Percentiles rank a stretch among this genome's conserved stretches.
Conservation (phyloP, 2,888 invertebrate species). For the Epirrhoe tristata region DNA sequence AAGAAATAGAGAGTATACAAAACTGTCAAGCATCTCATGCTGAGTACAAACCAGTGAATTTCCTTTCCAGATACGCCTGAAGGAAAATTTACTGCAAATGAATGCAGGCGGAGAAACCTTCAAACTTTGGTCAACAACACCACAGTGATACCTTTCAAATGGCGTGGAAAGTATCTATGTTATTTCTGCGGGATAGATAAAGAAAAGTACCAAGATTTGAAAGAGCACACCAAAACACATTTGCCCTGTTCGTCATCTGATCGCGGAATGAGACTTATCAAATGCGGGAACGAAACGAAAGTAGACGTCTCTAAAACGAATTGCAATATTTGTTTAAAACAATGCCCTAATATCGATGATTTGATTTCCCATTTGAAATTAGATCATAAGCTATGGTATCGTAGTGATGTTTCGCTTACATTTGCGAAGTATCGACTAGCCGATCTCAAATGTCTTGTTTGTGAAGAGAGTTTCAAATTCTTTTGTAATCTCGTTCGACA, state of each 20-base stretch:
- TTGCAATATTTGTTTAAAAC: constrained; percentile 62
- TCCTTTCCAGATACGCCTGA: constrained; percentile 75
- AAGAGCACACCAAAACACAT: constrained; percentile 65
- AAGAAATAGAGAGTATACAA: neutral
- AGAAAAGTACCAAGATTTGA: constrained; percentile 52
- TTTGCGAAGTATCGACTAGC: constrained; percentile 61
- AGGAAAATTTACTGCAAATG: constrained; percentile 52
- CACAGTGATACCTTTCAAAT: constrained; percentile 74
- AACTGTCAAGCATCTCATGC: neutral
- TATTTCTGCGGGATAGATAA: constrained; percentile 71
- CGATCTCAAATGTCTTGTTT: constrained; percentile 66
- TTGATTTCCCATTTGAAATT: constrained; percentile 56
- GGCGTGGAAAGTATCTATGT: constrained; percentile 71
- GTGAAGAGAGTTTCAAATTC: constrained; percentile 57
- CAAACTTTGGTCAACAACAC: constrained; percentile 75
- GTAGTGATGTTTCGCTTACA: constrained; percentile 54
- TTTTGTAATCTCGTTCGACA: constrained; percentile 66
- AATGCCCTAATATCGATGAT: constrained; percentile 41
- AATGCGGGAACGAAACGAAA: constrained; percentile 68
- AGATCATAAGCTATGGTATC: constrained; percentile 63
- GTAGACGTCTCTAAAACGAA: constrained; percentile 68
- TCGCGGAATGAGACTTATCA: constrained; percentile 61
- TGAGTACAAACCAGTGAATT: constrained; percentile 40
- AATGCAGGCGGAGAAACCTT: constrained; percentile 59
- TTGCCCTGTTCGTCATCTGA: constrained; percentile 60